Evolutionary conservation across 2,113 vertebrate genomes (phyloP).

Genomic region (Archocentrus centrarchus): DNA sequence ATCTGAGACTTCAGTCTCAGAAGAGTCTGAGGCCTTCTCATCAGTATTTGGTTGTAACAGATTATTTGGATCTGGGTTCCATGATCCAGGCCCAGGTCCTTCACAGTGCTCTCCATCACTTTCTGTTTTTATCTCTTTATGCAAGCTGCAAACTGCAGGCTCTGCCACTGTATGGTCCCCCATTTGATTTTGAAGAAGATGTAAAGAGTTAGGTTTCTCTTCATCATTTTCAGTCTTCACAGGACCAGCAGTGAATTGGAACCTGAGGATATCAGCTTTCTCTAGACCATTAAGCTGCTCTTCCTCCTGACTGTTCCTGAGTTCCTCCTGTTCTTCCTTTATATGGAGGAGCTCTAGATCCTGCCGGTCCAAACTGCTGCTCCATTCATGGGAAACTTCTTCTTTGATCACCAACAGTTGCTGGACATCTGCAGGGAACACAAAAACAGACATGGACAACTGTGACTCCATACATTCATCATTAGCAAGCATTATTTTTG

Average conservation of each 20-base stretch:
- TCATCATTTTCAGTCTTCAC: conserved; percentile 7
- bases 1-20: background rate
- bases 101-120: background rate
- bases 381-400: background rate
- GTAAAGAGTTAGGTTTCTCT: background rate
- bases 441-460: background rate
- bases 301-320: background rate
- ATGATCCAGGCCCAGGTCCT: background rate
- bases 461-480: background rate
- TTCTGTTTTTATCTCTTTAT: conserved; percentile 5
- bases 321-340: background rate
- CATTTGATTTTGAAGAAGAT: background rate
- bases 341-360: background rate
- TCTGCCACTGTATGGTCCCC: background rate
- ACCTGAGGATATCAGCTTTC: background rate
- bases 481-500: background rate
- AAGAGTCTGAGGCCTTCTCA: background rate
- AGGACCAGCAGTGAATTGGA: background rate
- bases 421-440: conserved; percentile 1
- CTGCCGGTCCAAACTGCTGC: background rate
- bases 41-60: background rate
- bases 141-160: background rate
- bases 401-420: conserved; percentile 10
- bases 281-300: background rate
- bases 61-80: background rate